phyloP scores from a whole-genome alignment of 1,140 invertebrate genomes.

The Aphis gossypii region DNA sequence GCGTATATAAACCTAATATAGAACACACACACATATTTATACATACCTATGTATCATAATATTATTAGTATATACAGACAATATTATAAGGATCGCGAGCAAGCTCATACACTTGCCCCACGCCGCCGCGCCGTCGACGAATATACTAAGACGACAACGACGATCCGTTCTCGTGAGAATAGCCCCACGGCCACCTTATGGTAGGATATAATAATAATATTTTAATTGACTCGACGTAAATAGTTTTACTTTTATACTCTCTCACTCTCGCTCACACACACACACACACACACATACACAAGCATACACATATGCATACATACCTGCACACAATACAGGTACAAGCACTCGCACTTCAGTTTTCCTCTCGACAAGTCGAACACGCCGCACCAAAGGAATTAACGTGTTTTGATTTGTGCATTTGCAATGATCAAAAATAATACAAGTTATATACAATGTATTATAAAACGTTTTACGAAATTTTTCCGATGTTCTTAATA shows the following conservation, averaged over 20 bases:
- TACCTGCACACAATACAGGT: background rate
- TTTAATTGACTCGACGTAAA: slow-evolving; percentile 15
- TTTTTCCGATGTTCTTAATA: background rate
- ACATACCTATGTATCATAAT: background rate
- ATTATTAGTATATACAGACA: no score
- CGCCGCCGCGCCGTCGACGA: background rate
- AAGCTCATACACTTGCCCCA: background rate
- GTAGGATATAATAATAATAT: slow-evolving; percentile 13
- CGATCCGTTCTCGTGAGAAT: slow-evolving; percentile 42
- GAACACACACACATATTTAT: background rate
- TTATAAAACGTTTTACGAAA: background rate
- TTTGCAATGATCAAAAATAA: background rate
- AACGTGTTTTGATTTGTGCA: background rate
- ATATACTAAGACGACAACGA: background rate
- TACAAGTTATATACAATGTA: background rate
- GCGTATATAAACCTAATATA: background rate
- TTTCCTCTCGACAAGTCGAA: background rate
- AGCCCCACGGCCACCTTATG: slow-evolving; percentile 13
- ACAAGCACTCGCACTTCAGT: background rate
- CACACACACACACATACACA: no score
- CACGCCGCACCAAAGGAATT: background rate
- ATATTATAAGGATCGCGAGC: background rate
- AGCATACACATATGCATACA: background rate
- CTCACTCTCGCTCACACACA: no score
- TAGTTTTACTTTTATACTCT: background rate